These are phyloP conservation scores for Mycetomoellerius zeteki DNA, from an alignment of 1,140 invertebrate species.

Conservation along the genomic window DNA sequence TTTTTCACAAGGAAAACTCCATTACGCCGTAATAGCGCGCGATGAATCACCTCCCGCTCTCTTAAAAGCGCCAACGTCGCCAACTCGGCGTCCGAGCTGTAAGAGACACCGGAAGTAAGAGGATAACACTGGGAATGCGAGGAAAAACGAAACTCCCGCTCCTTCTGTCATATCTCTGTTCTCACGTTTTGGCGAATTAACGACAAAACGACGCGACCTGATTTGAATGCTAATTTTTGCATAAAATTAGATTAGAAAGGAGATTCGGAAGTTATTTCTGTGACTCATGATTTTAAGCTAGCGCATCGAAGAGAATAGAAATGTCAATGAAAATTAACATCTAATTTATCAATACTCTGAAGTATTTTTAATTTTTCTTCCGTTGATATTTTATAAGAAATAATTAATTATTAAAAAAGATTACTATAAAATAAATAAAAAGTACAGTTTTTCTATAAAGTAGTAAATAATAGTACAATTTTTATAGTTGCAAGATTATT, in stretches of 20 bases:
- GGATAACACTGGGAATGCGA: constrained; percentile 50
- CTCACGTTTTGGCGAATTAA: constrained; percentile 46
- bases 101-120: constrained; percentile 64
- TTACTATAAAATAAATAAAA: not conserved
- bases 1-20: constrained; percentile 81
- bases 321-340: not conserved
- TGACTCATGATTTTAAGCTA: not conserved
- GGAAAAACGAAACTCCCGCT: constrained; percentile 59
- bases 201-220: constrained; percentile 35
- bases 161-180: constrained; percentile 57
- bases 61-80: constrained; percentile 73
- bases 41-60: constrained; percentile 81
- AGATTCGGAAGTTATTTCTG: not conserved
- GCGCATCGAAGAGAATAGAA: not conserved
- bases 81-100: constrained; percentile 65
- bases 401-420: not conserved
- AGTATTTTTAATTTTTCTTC: not conserved
- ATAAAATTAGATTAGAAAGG: not conserved
- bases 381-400: not conserved
- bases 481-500: not conserved
- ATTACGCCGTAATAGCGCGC: constrained; percentile 82
- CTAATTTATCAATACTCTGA: not conserved
- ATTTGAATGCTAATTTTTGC: not conserved
- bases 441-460: not conserved
- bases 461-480: not conserved